Evolutionary conservation across 2,888 invertebrate species (phyloP).

Genomic region (Pinctada fucata): DNA sequence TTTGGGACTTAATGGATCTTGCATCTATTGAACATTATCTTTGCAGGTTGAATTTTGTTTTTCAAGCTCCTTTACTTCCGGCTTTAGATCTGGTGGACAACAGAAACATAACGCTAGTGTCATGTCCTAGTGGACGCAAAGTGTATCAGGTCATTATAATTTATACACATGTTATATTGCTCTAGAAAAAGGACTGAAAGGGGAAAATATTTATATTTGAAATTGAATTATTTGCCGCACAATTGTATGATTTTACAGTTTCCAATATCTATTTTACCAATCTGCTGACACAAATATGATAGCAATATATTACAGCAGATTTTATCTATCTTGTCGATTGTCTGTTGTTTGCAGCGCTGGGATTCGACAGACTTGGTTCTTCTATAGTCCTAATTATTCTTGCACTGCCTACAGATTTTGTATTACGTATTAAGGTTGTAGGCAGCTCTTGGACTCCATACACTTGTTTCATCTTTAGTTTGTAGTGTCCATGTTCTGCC

Average conservation of each 20-base stretch:
- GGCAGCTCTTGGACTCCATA: constrained; percentile 69
- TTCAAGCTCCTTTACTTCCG: constrained; percentile 63
- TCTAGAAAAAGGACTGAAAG: no score
- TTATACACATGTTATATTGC: not conserved
- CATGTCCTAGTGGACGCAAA: constrained; percentile 60
- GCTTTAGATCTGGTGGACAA: constrained; percentile 71
- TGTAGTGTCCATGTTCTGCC: constrained; percentile 54
- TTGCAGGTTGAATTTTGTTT: constrained; percentile 66
- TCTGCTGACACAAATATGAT: no score
- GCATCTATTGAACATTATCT: not conserved
- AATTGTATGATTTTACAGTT: no score
- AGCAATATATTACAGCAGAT: no score
- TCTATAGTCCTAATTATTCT: constrained; percentile 59
- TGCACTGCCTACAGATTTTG: no score
- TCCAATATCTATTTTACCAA: no score
- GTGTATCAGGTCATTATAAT: constrained; percentile 62
- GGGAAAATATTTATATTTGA: no score
- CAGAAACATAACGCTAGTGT: constrained; percentile 56
- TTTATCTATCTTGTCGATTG: constrained; percentile 4
- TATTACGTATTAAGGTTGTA: constrained; percentile 54
- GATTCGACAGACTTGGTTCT: constrained; percentile 65
- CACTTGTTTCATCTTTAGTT: constrained; percentile 57
- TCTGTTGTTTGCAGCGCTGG: constrained; percentile 69
- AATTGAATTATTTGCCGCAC: no score
- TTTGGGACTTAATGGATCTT: no score